Evolutionary conservation across 2,888 invertebrate genomes (phyloP), one percentile per base, ranked within the genome.

Genomic region (Rhodophaea formosa): DNA sequence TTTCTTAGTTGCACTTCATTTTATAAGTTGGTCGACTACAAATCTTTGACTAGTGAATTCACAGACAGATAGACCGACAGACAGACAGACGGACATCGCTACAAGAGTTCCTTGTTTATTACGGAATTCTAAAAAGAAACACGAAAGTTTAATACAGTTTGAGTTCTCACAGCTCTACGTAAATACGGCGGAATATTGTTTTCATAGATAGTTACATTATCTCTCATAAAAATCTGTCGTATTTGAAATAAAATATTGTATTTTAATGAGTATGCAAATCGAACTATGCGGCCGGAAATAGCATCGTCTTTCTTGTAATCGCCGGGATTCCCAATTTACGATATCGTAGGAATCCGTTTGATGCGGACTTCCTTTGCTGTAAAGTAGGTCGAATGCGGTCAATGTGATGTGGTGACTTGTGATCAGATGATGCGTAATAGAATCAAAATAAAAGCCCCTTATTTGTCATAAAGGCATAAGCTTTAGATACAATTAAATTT

Each of bases 311-410:
- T 46, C 17, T 23, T 23, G 23, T 10, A n/a, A 46, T 23, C 46
- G 7, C n/a, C 23, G 46, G 46, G 23, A 46, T 46, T 46, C 17
- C 46, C 46, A n/a, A 7, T 29, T 46, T 46, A 46, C 46, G 46
- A 46, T 12, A 46, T n/a, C 23, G 23, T 6, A 46, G 46, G n/a
- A 46, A 46, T 46, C 23, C 23, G n/a, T 7, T 8, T 44, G 15
- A 44, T 44, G 15, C 44, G 44, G 17, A 23, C 29, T 46, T 46
- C 46, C 46, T 46, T 46, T 29, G 46, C 17, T 17, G 12, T 12
- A 46, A 46, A 46, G n/a, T 46, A 46, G 46, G 35, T 52, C 32
- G 17, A 52, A 35, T 52, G 17, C 39, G 17, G 8, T 7, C 35
- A 39, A 52, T 39, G 32, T 32, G 16, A 52, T 10, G 32, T 30